Percentiles rank a stretch among this genome's conserved stretches.
phyloP scores from a whole-genome alignment of 2,797 vertebrate genomes.

The Xenops minutus region DNA sequence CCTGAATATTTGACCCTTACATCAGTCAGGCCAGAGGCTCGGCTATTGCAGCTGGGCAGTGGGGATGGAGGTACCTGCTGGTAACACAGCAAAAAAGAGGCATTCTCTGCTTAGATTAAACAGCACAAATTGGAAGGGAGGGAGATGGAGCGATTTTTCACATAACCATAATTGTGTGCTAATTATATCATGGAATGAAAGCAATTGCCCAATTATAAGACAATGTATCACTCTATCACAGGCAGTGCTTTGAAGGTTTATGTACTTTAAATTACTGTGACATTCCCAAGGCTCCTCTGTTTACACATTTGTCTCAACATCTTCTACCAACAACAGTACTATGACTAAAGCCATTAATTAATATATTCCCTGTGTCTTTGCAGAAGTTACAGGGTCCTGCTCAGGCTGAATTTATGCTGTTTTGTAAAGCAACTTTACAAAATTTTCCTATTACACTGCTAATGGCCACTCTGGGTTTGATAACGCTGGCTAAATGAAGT shows the following conservation, averaged over 20 bases:
- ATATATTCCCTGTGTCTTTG: constrained; percentile 22
- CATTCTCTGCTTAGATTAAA: constrained; percentile 13
- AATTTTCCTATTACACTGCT: neutral
- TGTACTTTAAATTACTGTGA: constrained; percentile 62
- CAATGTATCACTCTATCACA: constrained; percentile 61
- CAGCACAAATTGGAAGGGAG: constrained; percentile 57
- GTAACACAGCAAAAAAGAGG: neutral
- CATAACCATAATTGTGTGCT: constrained; percentile 67
- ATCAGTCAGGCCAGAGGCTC: neutral
- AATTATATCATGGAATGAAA: constrained; percentile 67
- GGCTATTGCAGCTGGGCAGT: neutral
- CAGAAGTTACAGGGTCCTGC: constrained; percentile 5
- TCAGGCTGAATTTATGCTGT: neutral
- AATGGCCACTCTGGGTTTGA: neutral
- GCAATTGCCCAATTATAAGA: constrained; percentile 67
- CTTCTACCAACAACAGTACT: constrained; percentile 33
- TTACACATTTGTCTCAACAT: constrained; percentile 63
- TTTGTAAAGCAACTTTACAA: neutral
- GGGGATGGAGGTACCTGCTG: neutral
- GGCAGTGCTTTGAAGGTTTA: constrained; percentile 55
- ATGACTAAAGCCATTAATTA: constrained; percentile 61
- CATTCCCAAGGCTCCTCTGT: constrained; percentile 58
- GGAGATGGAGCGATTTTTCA: constrained; percentile 55
- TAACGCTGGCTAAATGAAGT: neutral
- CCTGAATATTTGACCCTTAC: neutral